phyloP scores from a whole-genome alignment of 2,888 invertebrate genomes.

The Xestia ashworthii region DNA sequence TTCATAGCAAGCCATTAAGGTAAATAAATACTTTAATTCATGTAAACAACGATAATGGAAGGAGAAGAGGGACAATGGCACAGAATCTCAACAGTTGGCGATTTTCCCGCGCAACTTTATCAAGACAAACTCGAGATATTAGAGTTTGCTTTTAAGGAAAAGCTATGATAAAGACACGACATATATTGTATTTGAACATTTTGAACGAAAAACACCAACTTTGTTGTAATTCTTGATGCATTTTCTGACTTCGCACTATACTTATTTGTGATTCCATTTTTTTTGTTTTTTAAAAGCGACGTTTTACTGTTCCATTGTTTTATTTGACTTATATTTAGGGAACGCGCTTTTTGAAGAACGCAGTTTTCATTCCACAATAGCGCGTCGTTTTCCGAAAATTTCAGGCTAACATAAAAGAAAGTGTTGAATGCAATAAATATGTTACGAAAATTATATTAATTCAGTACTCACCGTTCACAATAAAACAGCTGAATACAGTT shows the following conservation, averaged over 20 bases:
- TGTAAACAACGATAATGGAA: constrained; percentile 12
- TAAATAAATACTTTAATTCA: constrained; percentile 5
- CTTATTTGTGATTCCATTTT: background rate
- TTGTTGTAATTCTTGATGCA: background rate
- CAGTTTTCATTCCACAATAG: background rate
- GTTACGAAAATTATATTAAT: background rate
- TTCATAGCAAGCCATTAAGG: constrained; percentile 1
- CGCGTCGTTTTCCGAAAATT: constrained; percentile 1
- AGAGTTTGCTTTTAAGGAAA: constrained; percentile 11
- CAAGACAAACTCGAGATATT: background rate
- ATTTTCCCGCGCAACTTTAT: constrained; percentile 53
- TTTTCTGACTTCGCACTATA: constrained; percentile 10
- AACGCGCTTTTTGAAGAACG: no score
- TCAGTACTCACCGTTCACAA: constrained; percentile 74
- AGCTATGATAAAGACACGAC: background rate
- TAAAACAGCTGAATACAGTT: constrained; percentile 65
- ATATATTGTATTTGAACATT: background rate
- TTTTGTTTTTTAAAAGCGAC: constrained; percentile 60
- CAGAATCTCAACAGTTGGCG: constrained; percentile 23
- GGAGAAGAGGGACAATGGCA: background rate
- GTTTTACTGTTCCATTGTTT: constrained; percentile 68
- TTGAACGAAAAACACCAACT: background rate
- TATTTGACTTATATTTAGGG: constrained; percentile 63
- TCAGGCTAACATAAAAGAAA: background rate
- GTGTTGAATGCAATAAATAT: background rate